Evolutionary conservation across 2,888 invertebrate species (phyloP).

Genomic region (Melieria picta): DNA sequence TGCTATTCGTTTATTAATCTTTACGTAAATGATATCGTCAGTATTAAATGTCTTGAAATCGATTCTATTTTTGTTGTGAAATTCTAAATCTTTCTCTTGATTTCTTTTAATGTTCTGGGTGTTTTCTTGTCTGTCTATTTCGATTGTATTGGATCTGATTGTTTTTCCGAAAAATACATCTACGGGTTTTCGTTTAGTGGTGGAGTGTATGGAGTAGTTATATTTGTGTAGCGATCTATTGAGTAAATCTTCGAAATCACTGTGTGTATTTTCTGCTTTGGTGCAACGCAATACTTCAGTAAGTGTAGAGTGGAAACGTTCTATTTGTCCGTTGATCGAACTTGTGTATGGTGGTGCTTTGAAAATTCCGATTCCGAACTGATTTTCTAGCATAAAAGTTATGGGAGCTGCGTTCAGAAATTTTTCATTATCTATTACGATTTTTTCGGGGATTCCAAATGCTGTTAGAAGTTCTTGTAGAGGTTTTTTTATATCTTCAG

Average conservation of each 20-base stretch:
- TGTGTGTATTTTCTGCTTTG: slow-evolving; percentile 8
- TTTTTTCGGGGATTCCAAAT: background rate
- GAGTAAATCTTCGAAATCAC: background rate
- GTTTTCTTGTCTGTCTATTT: too few relatives aligned
- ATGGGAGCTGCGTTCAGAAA: background rate
- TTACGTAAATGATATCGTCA: too few relatives aligned
- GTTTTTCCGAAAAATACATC: too few relatives aligned
- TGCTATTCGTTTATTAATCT: too few relatives aligned
- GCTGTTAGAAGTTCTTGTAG: background rate
- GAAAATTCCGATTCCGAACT: background rate
- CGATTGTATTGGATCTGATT: too few relatives aligned
- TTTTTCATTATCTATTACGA: background rate
- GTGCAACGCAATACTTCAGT: background rate
- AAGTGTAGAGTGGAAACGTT: too few relatives aligned
- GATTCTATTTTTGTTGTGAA: too few relatives aligned
- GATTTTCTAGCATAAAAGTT: slow-evolving; percentile 5
- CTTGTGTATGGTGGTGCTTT: slow-evolving; percentile 9
- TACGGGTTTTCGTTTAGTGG: background rate
- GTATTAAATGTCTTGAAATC: too few relatives aligned
- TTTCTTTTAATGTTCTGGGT: too few relatives aligned
- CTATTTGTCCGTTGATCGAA: too few relatives aligned
- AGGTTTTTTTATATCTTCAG: background rate
- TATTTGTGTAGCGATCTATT: background rate
- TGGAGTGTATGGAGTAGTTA: background rate
- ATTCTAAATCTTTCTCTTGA: too few relatives aligned